These are phyloP conservation scores for Pheosia gnoma DNA, from an alignment of 2,888 invertebrate genomes.

Conservation along the genomic window DNA sequence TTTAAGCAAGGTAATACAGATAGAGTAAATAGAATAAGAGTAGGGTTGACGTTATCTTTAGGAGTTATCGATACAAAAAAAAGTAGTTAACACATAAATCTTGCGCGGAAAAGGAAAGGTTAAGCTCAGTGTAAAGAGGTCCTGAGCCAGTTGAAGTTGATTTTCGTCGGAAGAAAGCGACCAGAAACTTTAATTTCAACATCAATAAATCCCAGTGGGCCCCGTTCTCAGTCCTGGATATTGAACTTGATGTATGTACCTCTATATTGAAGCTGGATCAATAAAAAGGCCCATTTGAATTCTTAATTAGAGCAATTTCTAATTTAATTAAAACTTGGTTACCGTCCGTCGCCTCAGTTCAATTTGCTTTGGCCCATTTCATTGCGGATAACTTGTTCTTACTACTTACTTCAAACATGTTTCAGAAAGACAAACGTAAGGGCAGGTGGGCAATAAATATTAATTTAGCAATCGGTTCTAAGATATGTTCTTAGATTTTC, in stretches of 20 bases:
- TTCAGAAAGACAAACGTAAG: neutral
- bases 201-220: neutral
- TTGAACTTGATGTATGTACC: slow-evolving; percentile 9
- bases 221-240: neutral
- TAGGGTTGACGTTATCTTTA: slow-evolving; percentile 3
- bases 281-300: slow-evolving; percentile 29
- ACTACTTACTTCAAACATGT: slow-evolving; percentile 8
- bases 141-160: neutral
- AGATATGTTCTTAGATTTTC: neutral
- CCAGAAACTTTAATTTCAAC: neutral
- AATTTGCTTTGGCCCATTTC: slow-evolving; percentile 29
- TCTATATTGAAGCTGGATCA: slow-evolving; percentile 28
- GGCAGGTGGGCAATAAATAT: neutral
- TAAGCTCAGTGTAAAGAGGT: neutral
- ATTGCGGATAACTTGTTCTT: slow-evolving; percentile 17
- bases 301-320: slow-evolving; percentile 40
- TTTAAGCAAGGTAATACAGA: no score
- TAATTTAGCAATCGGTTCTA: neutral
- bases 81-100: neutral
- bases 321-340: slow-evolving; percentile 43
- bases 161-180: neutral
- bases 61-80: neutral
- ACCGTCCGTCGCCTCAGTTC: slow-evolving; percentile 16
- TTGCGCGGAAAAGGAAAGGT: neutral
- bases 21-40: no score